Evolutionary conservation across 2,113 vertebrate genomes (phyloP).

Genomic region (Rhodinocichla rosea): DNA sequence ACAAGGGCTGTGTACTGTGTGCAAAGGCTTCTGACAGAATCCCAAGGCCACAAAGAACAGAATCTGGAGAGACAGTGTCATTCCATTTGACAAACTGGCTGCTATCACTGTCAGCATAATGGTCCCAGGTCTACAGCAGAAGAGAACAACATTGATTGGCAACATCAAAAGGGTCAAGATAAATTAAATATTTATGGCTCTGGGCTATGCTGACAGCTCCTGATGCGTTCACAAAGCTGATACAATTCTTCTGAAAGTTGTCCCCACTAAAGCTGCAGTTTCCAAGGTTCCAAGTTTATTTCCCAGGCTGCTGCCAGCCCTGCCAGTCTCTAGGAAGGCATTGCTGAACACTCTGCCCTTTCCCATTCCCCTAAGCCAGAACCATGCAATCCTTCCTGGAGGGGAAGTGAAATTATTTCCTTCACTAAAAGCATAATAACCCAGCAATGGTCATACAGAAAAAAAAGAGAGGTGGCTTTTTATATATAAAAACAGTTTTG

Average conservation of each 20-base stretch:
- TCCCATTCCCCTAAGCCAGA: neutral
- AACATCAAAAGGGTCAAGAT: slow-evolving; percentile 55
- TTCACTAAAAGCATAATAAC: neutral
- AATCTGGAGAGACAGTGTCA: slow-evolving; percentile 22
- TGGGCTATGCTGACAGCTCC: slow-evolving; percentile 50
- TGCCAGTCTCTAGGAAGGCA: neutral
- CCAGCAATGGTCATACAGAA: neutral
- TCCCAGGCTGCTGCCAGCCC: neutral
- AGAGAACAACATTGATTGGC: slow-evolving; percentile 42
- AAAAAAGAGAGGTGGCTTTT: neutral
- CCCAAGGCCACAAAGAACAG: slow-evolving; percentile 12
- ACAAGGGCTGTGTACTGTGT: neutral
- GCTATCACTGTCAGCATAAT: slow-evolving; percentile 38
- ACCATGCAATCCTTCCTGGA: neutral
- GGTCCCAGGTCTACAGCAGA: slow-evolving; percentile 36
- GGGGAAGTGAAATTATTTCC: neutral
- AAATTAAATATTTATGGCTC: slow-evolving; percentile 18
- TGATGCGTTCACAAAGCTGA: slow-evolving; percentile 3
- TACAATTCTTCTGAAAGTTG: slow-evolving; percentile 2
- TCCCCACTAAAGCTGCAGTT: neutral
- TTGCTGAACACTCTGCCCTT: neutral
- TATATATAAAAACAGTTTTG: neutral
- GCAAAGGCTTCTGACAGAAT: slow-evolving; percentile 32
- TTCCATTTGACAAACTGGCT: slow-evolving; percentile 51
- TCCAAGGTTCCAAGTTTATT: neutral